Evolutionary conservation across 2,888 invertebrate genomes (phyloP).

Genomic region (Rotaria macrura): DNA sequence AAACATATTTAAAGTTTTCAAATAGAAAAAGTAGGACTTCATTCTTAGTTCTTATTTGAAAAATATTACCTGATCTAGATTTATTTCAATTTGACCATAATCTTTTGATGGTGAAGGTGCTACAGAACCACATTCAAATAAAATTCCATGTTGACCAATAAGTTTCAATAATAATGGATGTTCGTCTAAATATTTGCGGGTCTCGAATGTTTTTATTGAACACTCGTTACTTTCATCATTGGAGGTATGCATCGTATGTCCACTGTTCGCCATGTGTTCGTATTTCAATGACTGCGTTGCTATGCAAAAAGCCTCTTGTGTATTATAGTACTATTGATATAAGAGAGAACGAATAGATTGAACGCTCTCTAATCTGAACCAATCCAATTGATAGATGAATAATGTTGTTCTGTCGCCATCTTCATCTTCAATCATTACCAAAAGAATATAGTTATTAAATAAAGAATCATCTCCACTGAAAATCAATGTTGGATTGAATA

Average conservation of each 20-base stretch:
- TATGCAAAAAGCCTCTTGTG: background rate
- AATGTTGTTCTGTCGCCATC: too few species aligned
- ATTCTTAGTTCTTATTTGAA: too few species aligned
- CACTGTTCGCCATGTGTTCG: background rate
- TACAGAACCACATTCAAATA: background rate
- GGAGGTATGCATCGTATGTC: background rate
- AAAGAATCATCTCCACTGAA: too few species aligned
- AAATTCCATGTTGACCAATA: background rate
- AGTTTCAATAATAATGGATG: background rate
- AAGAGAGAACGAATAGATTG: too few species aligned
- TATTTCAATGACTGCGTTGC: background rate
- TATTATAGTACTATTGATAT: too few species aligned
- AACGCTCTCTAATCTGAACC: too few species aligned
- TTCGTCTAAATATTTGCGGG: background rate
- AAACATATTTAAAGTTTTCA: background rate
- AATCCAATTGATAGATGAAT: too few species aligned
- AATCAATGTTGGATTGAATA: too few species aligned
- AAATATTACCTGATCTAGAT: background rate
- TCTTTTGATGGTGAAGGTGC: conserved; percentile 20
- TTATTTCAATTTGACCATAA: background rate
- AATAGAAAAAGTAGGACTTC: background rate
- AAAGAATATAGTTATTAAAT: too few species aligned
- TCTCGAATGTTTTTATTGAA: background rate
- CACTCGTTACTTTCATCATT: background rate
- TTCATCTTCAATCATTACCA: too few species aligned